phyloP scores from a whole-genome alignment of 2,797 vertebrate species.

The Mormyrus hasselquistii region DNA sequence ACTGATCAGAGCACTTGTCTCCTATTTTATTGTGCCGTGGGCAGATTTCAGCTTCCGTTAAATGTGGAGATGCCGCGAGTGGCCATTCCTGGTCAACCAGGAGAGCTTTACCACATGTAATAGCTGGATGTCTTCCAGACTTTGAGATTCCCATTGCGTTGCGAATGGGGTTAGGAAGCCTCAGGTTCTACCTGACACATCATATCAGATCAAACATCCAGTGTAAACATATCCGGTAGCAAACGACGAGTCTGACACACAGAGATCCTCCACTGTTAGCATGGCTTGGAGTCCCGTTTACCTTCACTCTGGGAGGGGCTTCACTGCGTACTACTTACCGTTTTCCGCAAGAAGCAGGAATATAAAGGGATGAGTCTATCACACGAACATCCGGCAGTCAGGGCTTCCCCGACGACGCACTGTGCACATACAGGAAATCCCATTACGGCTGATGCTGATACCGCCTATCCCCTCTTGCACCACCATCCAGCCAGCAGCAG shows the following conservation, averaged over 20 bases:
- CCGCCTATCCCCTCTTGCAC: slow-evolving; percentile 48
- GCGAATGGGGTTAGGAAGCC: not conserved
- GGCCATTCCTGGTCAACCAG: not conserved
- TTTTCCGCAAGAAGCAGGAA: slow-evolving; percentile 32
- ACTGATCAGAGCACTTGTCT: not conserved
- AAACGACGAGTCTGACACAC: not conserved
- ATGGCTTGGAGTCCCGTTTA: not conserved
- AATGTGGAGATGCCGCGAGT: not conserved
- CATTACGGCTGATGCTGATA: slow-evolving; percentile 50
- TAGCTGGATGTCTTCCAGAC: not conserved
- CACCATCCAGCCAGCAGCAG: not conserved
- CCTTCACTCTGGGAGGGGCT: slow-evolving; percentile 36
- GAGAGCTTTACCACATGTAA: not conserved
- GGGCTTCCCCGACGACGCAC: not conserved
- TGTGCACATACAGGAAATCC: not conserved
- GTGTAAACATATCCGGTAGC: not conserved
- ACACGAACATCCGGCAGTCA: slow-evolving; percentile 30
- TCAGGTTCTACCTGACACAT: slow-evolving; percentile 32
- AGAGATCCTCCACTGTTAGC: not conserved
- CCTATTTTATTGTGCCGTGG: not conserved
- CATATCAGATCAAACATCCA: slow-evolving; percentile 26
- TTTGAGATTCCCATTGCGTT: not conserved
- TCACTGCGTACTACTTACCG: not conserved
- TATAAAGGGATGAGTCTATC: slow-evolving; percentile 46
- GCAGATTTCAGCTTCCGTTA: not conserved